Percentiles rank a stretch among this genome's conserved stretches.
These are phyloP conservation scores for Tyto alba DNA, from an alignment of 2,113 vertebrate genomes.

Conservation along the genomic window DNA sequence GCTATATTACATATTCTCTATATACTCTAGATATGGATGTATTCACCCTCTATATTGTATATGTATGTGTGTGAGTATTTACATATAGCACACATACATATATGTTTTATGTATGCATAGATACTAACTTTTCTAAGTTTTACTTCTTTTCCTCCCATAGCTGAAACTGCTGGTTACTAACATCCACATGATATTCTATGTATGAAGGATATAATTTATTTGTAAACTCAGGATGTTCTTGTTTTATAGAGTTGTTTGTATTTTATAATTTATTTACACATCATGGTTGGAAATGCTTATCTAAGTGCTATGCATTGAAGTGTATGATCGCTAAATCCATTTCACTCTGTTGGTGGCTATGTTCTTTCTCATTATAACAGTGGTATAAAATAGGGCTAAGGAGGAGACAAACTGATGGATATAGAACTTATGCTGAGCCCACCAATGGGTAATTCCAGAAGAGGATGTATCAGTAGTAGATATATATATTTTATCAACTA, in stretches of 20 bases:
- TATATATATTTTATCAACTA: conserved; percentile 49
- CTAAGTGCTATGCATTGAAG: conserved; percentile 79
- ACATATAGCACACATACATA: conserved; percentile 23
- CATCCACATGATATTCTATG: conserved; percentile 53
- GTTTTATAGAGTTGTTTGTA: conserved; percentile 71
- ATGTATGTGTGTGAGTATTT: background rate
- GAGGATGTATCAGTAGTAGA: background rate
- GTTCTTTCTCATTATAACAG: conserved; percentile 32
- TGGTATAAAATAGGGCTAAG: conserved; percentile 11
- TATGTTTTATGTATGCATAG: conserved; percentile 33
- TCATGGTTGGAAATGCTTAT: conserved; percentile 65
- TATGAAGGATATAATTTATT: conserved; percentile 81
- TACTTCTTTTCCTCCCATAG: conserved; percentile 12
- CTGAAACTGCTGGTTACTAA: conserved; percentile 67
- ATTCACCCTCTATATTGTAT: conserved; percentile 25
- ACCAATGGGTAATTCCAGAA: background rate
- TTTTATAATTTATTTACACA: conserved; percentile 78
- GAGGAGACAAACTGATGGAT: background rate
- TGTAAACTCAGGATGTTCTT: conserved; percentile 74
- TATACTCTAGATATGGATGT: conserved; percentile 27
- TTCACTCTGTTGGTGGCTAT: conserved; percentile 56
- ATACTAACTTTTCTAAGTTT: conserved; percentile 65
- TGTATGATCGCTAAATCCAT: conserved; percentile 75
- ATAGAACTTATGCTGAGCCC: conserved; percentile 1
- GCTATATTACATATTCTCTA: conserved; percentile 69